Conservation (phyloP, 2,888 invertebrate species). For the Leptopilina drosophilae region DNA sequence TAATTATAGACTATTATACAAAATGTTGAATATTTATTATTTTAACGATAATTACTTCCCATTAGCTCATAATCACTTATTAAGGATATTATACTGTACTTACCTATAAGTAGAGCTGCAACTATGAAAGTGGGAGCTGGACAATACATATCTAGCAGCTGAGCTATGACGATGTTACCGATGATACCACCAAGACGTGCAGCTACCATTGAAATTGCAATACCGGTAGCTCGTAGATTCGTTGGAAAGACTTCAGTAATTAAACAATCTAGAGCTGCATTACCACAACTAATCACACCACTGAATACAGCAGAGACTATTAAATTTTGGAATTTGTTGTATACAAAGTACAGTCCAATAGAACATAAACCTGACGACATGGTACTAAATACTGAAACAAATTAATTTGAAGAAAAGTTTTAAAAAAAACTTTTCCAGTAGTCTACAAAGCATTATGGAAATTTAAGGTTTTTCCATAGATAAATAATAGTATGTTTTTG, state of each 20-base stretch:
- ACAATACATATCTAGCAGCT: constrained; percentile 91
- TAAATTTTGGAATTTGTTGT: constrained; percentile 89
- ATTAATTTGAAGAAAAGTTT: too few relatives aligned
- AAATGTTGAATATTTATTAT: too few relatives aligned
- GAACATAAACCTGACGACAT: constrained; percentile 91
- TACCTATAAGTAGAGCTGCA: constrained; percentile 86
- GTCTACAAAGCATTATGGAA: too few relatives aligned
- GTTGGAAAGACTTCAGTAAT: constrained; percentile 96
- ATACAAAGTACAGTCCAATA: constrained; percentile 90
- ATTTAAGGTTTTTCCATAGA: too few relatives aligned
- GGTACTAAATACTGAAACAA: constrained; percentile 87
- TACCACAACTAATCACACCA: constrained; percentile 92
- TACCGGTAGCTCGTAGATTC: constrained; percentile 92
- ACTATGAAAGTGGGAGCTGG: constrained; percentile 95
- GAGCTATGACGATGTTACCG: constrained; percentile 92
- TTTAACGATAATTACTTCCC: too few relatives aligned
- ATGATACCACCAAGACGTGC: constrained; percentile 93
- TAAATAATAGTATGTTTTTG: too few relatives aligned
- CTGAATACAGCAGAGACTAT: constrained; percentile 91
- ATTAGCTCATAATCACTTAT: too few relatives aligned
- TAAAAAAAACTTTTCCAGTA: too few relatives aligned
- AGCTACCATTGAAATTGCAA: constrained; percentile 93
- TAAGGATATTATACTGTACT: constrained; percentile 42
- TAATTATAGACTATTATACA: not conserved
- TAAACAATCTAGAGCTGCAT: constrained; percentile 93